Evolutionary conservation across 2,113 vertebrate genomes (phyloP).

Genomic region (Dipodomys stephensi): DNA sequence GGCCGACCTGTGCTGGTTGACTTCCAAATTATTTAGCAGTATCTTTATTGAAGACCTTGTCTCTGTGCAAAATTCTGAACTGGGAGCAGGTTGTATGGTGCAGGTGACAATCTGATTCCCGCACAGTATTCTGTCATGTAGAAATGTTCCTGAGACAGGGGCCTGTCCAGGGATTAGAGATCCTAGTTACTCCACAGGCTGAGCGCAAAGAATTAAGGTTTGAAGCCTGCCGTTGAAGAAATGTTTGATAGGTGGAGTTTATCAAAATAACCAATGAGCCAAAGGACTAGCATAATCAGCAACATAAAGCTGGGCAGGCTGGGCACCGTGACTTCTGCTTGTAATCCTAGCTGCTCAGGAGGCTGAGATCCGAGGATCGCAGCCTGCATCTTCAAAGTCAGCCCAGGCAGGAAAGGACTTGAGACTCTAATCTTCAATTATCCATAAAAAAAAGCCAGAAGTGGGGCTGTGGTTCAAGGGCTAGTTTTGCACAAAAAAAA

Average conservation of each 20-base stretch:
- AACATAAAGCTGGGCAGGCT: too few species aligned
- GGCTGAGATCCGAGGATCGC: not conserved
- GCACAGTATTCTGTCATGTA: constrained; percentile 4
- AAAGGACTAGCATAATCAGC: too few species aligned
- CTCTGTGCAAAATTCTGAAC: not conserved
- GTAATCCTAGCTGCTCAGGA: not conserved
- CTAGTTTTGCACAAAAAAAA: too few species aligned
- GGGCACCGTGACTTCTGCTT: not conserved
- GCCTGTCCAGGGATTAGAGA: not conserved
- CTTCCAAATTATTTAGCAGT: not conserved
- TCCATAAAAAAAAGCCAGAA: too few species aligned
- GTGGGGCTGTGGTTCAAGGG: too few species aligned
- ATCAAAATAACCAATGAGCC: too few species aligned
- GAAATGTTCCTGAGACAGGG: not conserved
- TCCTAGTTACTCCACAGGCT: too few species aligned
- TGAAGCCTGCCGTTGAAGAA: too few species aligned
- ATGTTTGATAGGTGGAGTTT: too few species aligned
- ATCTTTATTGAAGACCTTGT: not conserved
- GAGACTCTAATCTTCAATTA: too few species aligned
- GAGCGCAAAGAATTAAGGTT: too few species aligned
- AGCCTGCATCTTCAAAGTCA: not conserved
- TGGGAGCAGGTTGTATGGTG: not conserved
- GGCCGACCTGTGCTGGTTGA: not conserved
- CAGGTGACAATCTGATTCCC: not conserved
- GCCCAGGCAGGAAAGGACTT: too few species aligned